Base-by-base conservation (phyloP, 2,797 vertebrate species). In the Spatula clypeata region DNA sequence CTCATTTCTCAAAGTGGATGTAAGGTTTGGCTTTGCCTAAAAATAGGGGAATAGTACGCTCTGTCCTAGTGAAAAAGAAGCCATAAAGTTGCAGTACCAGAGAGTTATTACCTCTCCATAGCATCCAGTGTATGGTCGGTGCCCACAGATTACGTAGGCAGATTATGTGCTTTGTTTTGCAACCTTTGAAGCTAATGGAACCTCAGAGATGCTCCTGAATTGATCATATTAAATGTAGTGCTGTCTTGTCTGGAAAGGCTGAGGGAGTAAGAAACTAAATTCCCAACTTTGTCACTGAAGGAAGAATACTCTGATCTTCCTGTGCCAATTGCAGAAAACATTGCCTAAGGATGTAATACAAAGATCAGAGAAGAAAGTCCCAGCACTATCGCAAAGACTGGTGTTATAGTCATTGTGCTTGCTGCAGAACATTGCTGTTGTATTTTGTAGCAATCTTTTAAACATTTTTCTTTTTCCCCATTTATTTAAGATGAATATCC, bases 281-380 rank as follows among this genome's bases (percentile, higher is more conserved):
- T 74, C 54, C 87, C 45, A 60, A 49, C 31, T 77, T 91, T 87
- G 53, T 74, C 54, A 69, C 49, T 20, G 6, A 44, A 26, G 53
- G 42, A 73, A 84, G 85, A 90, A 65, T 66, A 71, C 38, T 83
- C 32, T 80, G 51, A 34, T 77, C n/a, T 92, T 89, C 54, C 75
- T 62, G 58, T 80, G 75, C 29, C 91, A 77, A 11, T 58, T 86
- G 72, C 79, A 94, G 72, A 51, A 93, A 92, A 74, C 38, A 32
- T 69, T 83, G 92, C 94, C 92, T 1, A 18, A 61, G 75, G 81
- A 15, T 38, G n/a, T 51, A 83, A 74, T 69, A 51, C n/a, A 74
- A 53, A 72, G 64, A 82, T 53, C 21, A 57, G 57, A 77, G 86
- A 7, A 7, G 57, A 61, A 79, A 82, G 44, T 65, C 79, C 44